These are phyloP conservation scores for Dromaius novaehollandiae DNA, from an alignment of 2,113 vertebrate species.

Conservation along the genomic window DNA sequence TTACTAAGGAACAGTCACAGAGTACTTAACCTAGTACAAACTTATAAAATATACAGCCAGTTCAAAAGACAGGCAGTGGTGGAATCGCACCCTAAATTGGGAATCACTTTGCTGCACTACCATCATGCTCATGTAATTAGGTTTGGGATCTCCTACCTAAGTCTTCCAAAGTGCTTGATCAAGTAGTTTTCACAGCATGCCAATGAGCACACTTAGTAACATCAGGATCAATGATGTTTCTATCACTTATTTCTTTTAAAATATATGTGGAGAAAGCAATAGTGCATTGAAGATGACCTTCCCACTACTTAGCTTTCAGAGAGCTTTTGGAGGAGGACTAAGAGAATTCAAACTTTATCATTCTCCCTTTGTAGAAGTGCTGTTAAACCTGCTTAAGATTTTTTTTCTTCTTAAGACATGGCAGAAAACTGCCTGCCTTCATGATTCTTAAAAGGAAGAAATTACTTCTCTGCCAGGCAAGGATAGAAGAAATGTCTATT, in stretches of 20 bases:
- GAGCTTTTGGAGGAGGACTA: neutral
- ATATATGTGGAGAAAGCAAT: accelerated
- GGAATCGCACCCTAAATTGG: neutral
- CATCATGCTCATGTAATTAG: neutral
- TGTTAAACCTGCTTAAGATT: neutral
- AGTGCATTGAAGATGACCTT: neutral
- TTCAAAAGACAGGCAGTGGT: neutral
- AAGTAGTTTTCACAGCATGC: neutral
- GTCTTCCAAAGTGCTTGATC: neutral
- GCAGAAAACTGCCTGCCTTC: neutral
- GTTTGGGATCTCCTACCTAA: neutral
- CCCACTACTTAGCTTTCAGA: neutral
- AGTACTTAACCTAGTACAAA: neutral
- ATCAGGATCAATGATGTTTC: neutral
- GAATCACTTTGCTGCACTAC: neutral
- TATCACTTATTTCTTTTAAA: neutral
- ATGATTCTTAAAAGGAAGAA: neutral
- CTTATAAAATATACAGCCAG: neutral
- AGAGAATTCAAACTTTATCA: neutral
- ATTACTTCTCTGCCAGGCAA: neutral
- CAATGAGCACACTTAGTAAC: neutral
- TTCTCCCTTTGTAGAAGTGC: neutral
- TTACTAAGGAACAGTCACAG: neutral
- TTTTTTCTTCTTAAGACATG: neutral
- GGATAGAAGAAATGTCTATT: neutral